Base-by-base conservation (phyloP, 2,888 invertebrate genomes). In the Baccha elongata region DNA sequence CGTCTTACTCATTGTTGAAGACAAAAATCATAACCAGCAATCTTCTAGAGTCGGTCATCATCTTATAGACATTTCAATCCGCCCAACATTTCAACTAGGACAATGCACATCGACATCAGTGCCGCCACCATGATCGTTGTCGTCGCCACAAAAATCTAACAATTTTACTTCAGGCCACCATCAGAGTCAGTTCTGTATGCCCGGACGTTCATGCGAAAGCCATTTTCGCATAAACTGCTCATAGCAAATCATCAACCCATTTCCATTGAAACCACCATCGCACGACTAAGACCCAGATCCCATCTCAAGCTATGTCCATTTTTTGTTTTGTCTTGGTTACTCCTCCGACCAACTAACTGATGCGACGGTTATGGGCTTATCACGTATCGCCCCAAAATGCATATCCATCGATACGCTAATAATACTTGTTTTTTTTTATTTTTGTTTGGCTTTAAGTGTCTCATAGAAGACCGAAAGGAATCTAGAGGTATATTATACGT, bases 351-450 rank as follows among this genome's bases (percentile, higher is more conserved):
- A 40, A 44, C 46, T 35, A 62, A 44, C n/a, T 29, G 64, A 32
- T 44, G 50, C 37, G 72, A 76, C 62, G 78, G 83, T 78, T 83
- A 83, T 83, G 78, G 83, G 72, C 83, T 83, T 72, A 78, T 83
- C 83, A 83, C 83, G 83, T 78, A 78, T 83, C 78, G 83, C 83
- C 78, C 72, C 64, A 72, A 78, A 83, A 78, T 83, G 83, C 68
- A 78, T 83, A 83, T 78, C 78, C 73, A 78, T 83, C 78, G 83
- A 78, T 83, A 83, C 68, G 62, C 73, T 78, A 78, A 78, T 83
- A 83, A 78, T 78, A 78, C 78, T 83, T 73, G 50, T 64, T 83
- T 73, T 46, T 32, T 68, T 72, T 72, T 42, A 58, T 26, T 71
- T 29, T 58, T 64, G 55, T 35, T 58, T 65, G 72, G 60, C 23